Percentiles rank a stretch among this genome's conserved stretches.
Evolutionary conservation across 2,888 invertebrate genomes (phyloP).

Genomic region (Cephonodes hylas): DNA sequence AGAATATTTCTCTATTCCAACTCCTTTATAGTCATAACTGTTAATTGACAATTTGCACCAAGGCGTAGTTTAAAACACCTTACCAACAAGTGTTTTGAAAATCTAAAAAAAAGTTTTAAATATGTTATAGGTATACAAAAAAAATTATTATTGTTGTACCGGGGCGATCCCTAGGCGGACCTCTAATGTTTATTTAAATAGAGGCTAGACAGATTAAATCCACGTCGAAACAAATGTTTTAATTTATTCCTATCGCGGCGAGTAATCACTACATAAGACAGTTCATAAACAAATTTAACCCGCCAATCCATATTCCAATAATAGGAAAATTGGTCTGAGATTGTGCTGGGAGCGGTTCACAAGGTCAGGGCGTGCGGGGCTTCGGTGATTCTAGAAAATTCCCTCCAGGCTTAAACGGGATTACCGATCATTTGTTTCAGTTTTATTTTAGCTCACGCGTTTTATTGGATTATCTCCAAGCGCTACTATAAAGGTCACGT

Average conservation of each 20-base stretch:
- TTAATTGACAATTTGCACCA: no score
- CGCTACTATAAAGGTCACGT: neutral
- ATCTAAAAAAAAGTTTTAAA: no score
- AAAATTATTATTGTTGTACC: no score
- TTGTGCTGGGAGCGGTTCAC: conserved; percentile 26
- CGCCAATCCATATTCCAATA: conserved; percentile 34
- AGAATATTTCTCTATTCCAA: no score
- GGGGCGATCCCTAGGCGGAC: no score
- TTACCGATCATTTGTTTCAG: conserved; percentile 41
- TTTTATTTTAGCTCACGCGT: conserved; percentile 24
- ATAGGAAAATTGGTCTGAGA: conserved; percentile 45
- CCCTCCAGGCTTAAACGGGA: conserved; percentile 31
- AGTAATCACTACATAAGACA: neutral
- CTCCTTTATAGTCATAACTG: no score
- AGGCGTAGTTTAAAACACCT: no score
- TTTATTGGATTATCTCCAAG: neutral
- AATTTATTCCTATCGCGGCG: neutral
- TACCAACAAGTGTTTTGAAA: no score
- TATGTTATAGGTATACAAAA: no score
- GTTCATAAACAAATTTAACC: conserved; percentile 13
- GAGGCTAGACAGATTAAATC: neutral
- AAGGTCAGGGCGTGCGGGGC: conserved; percentile 29
- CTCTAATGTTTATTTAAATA: no score
- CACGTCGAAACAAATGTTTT: neutral
- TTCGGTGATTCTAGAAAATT: conserved; percentile 32